Evolutionary conservation across 2,113 vertebrate species (phyloP).

Genomic region (Phasianus colchicus): DNA sequence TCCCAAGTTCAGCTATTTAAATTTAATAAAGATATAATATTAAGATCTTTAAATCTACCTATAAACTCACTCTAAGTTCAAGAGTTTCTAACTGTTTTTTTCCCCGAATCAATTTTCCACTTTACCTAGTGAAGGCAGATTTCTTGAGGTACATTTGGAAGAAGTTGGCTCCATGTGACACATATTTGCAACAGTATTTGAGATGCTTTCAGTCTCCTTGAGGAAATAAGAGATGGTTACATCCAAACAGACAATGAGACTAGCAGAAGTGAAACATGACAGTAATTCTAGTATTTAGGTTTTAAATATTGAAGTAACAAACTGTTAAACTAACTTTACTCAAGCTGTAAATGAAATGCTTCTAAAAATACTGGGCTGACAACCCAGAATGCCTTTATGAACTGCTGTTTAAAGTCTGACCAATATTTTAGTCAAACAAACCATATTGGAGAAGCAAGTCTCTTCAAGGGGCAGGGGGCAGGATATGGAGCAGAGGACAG

Average conservation of each 20-base stretch:
- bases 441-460: not conserved
- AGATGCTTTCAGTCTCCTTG: slow-evolving; percentile 59
- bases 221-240: slow-evolving; percentile 15
- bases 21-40: rapidly evolving
- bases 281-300: not conserved
- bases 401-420: not conserved
- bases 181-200: not conserved
- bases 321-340: not conserved
- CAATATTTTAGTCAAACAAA: not conserved
- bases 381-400: not conserved
- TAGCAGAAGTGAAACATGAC: not conserved
- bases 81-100: not conserved
- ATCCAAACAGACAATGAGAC: not conserved
- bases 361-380: not conserved
- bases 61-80: not conserved
- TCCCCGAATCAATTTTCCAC: not conserved
- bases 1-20: not conserved
- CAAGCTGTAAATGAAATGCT: not conserved
- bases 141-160: not conserved
- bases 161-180: not conserved
- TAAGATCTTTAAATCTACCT: not conserved
- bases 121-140: slow-evolving; percentile 44
- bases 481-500: not conserved
- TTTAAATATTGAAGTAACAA: not conserved
- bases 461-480: not conserved